phyloP scores from a whole-genome alignment of 2,888 invertebrate genomes.

The Troides oblongomaculatus region DNA sequence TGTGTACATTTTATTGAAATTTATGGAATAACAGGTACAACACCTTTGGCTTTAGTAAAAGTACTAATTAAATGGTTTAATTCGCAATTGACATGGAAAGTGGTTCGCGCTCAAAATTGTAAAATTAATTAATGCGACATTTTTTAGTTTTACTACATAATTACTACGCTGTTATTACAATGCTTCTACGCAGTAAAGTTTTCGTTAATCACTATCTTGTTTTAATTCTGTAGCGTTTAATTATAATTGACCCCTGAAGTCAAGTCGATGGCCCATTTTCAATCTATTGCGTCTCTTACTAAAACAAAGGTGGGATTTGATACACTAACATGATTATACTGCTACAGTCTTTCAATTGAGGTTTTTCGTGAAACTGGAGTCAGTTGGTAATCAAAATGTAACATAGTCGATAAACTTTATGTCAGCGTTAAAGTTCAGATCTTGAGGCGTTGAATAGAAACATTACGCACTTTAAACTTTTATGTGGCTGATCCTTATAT shows the following conservation, averaged over 20 bases:
- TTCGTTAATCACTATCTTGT: constrained; percentile 53
- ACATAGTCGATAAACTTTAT: no score
- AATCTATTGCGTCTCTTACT: constrained; percentile 32
- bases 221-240: constrained; percentile 38
- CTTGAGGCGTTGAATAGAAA: no score
- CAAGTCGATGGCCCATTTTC: constrained; percentile 37
- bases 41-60: constrained; percentile 2
- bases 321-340: neutral
- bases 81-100: neutral
- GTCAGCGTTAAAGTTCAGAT: no score
- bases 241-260: constrained; percentile 28
- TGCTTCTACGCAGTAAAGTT: constrained; percentile 62
- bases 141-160: constrained; percentile 41
- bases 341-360: neutral
- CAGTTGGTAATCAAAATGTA: no score
- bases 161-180: constrained; percentile 56
- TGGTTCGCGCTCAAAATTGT: constrained; percentile 28
- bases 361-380: no score
- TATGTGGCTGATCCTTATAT: no score
- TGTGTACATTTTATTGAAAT: neutral
- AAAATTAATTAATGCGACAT: constrained; percentile 36
- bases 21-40: neutral
- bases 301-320: constrained; percentile 27
- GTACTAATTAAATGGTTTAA: neutral
- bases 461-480: no score